Evolutionary conservation across 2,888 invertebrate species (phyloP).

Genomic region (Lasius platythorax): DNA sequence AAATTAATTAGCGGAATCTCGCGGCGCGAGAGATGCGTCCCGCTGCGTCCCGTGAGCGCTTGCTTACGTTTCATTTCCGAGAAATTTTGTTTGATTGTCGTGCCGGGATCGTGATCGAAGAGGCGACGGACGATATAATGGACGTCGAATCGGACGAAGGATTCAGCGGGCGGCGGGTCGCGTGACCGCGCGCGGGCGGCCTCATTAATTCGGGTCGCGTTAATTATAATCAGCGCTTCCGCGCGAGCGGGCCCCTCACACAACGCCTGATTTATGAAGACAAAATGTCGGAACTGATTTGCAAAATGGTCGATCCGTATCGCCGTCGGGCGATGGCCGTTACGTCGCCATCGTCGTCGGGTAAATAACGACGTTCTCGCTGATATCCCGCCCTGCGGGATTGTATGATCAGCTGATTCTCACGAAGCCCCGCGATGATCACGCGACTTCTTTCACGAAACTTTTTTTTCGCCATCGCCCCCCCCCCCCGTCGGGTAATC

Average conservation of each 20-base stretch:
- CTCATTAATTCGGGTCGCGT: slow-evolving; percentile 81
- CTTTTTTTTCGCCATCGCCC: slow-evolving; percentile 14
- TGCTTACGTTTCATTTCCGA: slow-evolving; percentile 35
- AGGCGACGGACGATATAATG: slow-evolving; percentile 1
- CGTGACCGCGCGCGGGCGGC: slow-evolving; percentile 67
- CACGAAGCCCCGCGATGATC: slow-evolving; percentile 69
- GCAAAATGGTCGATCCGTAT: slow-evolving; percentile 83
- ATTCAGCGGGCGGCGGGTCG: slow-evolving; percentile 32
- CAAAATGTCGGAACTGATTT: slow-evolving; percentile 83
- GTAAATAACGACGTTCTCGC: slow-evolving; percentile 76
- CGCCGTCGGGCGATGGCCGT: slow-evolving; percentile 72
- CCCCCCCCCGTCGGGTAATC: background rate
- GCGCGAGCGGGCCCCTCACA: slow-evolving; percentile 30
- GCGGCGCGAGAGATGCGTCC: background rate
- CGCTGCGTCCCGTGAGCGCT: slow-evolving; percentile 17
- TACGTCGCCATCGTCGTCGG: slow-evolving; percentile 64
- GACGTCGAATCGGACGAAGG: slow-evolving; percentile 38
- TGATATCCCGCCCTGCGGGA: slow-evolving; percentile 54
- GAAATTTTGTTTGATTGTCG: slow-evolving; percentile 22
- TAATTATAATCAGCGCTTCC: slow-evolving; percentile 82
- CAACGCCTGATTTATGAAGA: slow-evolving; percentile 80
- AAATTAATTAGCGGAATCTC: slow-evolving; percentile 54
- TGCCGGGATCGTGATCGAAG: slow-evolving; percentile 16
- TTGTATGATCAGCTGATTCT: slow-evolving; percentile 75
- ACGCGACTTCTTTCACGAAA: slow-evolving; percentile 67